Conservation (phyloP, 1,140 invertebrate species). For the Anagrus nilaparvatae region DNA sequence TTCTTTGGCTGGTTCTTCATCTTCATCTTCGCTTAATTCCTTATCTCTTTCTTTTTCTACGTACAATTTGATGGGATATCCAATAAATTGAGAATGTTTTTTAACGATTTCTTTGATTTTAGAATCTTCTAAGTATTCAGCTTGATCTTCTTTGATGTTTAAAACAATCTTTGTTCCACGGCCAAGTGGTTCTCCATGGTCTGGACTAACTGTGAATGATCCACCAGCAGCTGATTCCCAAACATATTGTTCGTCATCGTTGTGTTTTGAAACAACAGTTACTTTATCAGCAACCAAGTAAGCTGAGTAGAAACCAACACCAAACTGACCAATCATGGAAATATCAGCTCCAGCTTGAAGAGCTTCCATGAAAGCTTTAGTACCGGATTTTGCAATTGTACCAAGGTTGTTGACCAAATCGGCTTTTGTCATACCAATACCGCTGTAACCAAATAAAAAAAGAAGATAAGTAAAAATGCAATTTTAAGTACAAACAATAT, state of each 20-base stretch:
- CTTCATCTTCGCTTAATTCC: constrained; percentile 85
- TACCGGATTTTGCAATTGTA: constrained; percentile 82
- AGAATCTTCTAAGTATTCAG: constrained; percentile 76
- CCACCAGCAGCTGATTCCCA: constrained; percentile 78
- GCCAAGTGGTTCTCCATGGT: constrained; percentile 51
- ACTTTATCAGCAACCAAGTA: constrained; percentile 94
- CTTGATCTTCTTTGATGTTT: constrained; percentile 70
- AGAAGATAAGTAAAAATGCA: not conserved
- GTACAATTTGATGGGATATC: constrained; percentile 92
- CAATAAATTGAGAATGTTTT: constrained; percentile 99
- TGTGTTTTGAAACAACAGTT: constrained; percentile 88
- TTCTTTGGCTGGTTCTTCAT: constrained; percentile 58
- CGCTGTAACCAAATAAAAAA: constrained; percentile 39
- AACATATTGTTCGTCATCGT: constrained; percentile 76
- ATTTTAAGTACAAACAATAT: constrained; percentile 1
- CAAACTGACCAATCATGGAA: constrained; percentile 85
- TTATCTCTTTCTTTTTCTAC: constrained; percentile 93
- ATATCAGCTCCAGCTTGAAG: constrained; percentile 77
- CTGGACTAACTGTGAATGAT: constrained; percentile 60
- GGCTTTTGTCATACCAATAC: constrained; percentile 85
- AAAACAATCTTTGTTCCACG: constrained; percentile 69
- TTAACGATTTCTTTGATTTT: constrained; percentile 96
- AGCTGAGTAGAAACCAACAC: constrained; percentile 90
- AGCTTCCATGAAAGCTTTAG: constrained; percentile 84
- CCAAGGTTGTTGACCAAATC: constrained; percentile 81